Conservation (phyloP, 2,797 vertebrate species). For the Oreochromis mossambicus region DNA sequence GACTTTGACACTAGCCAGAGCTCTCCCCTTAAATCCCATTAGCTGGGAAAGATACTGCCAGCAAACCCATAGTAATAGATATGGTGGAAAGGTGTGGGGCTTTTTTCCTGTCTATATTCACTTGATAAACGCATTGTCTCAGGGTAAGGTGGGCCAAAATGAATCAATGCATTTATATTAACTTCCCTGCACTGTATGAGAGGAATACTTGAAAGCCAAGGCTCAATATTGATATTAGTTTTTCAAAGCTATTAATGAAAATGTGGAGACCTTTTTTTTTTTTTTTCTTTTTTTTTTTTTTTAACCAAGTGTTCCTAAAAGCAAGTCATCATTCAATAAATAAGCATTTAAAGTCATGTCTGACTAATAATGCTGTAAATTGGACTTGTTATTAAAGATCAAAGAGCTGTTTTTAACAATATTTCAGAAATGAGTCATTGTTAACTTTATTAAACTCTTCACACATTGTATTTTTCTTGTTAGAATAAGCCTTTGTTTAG, state of each 20-base stretch:
- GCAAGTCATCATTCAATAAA: neutral
- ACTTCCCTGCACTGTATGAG: neutral
- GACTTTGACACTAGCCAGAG: slow-evolving; percentile 73
- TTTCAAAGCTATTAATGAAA: neutral
- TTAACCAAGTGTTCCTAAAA: neutral
- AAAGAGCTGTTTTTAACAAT: neutral
- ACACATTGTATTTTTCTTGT: neutral
- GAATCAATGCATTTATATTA: slow-evolving; percentile 40
- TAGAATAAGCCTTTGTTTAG: rapidly evolving
- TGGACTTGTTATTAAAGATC: neutral
- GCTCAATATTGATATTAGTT: neutral
- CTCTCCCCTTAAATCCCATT: slow-evolving; percentile 59
- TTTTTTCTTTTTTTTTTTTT: neutral
- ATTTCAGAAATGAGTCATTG: neutral
- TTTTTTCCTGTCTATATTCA: neutral
- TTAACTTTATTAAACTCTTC: neutral
- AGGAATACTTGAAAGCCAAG: neutral
- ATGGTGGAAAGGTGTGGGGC: neutral
- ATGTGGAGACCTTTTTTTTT: neutral
- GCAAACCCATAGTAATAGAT: slow-evolving; percentile 22
- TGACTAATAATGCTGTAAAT: neutral
- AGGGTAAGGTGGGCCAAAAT: neutral
- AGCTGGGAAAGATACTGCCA: slow-evolving; percentile 38
- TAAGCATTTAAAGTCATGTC: neutral
- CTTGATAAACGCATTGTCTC: slow-evolving; percentile 22